Conservation (phyloP, 2,113 vertebrate species). For the Gadus macrocephalus region DNA sequence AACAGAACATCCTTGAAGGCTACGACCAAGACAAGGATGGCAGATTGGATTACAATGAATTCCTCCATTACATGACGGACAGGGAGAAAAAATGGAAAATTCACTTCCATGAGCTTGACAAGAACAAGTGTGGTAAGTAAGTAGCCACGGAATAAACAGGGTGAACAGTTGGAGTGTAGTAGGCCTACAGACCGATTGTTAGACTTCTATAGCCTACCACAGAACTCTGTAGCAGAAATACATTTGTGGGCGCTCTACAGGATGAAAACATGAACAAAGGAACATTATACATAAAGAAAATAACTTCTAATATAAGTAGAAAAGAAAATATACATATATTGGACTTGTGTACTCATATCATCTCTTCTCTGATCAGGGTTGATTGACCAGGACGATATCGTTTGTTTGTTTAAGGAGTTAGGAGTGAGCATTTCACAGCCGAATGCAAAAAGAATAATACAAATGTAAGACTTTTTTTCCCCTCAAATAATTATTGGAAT, state of each 20-base stretch:
- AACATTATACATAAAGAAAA: not conserved
- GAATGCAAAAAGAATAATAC: constrained; percentile 72
- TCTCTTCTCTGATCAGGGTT: constrained; percentile 66
- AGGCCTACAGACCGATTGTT: no score
- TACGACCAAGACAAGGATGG: constrained; percentile 68
- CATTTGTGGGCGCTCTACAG: no score
- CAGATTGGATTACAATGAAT: constrained; percentile 68
- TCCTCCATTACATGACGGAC: constrained; percentile 70
- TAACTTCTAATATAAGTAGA: no score
- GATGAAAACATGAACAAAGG: not conserved
- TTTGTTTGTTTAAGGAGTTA: constrained; percentile 73
- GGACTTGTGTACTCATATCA: constrained; percentile 50
- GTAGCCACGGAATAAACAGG: constrained; percentile 14
- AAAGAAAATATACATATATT: not conserved
- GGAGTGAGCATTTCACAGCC: constrained; percentile 70
- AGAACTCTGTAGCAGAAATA: no score
- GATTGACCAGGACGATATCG: constrained; percentile 73
- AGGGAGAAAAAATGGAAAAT: constrained; percentile 74
- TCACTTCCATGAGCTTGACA: constrained; percentile 70
- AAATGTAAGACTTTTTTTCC: constrained; percentile 70
- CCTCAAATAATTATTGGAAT: constrained; percentile 6
- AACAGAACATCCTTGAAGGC: constrained; percentile 57
- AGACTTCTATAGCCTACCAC: no score
- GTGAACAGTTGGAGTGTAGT: no score
- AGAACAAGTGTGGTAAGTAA: constrained; percentile 71